phyloP scores from a whole-genome alignment of 1,140 invertebrate species.

The Hydropsyche tenuis region DNA sequence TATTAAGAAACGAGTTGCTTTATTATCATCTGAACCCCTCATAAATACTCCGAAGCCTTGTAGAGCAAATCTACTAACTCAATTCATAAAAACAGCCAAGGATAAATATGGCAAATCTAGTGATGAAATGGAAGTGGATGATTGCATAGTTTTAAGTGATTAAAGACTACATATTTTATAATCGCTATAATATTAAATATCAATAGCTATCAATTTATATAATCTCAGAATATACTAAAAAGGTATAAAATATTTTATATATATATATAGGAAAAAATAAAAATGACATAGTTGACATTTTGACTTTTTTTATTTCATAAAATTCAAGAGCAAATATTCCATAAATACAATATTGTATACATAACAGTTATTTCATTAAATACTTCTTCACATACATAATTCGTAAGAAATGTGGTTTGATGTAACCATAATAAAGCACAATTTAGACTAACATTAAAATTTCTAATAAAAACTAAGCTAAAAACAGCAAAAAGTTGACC shows the following conservation, averaged over 20 bases:
- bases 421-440: constrained; percentile 46
- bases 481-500: constrained; percentile 46
- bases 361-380: constrained; percentile 44
- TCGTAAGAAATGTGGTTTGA: constrained; percentile 44
- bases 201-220: background rate
- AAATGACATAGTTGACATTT: constrained; percentile 2
- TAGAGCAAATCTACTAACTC: constrained; percentile 62
- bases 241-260: background rate
- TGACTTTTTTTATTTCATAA: constrained; percentile 42
- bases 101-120: background rate
- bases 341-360: constrained; percentile 46
- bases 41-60: constrained; percentile 50
- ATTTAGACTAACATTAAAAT: constrained; percentile 48
- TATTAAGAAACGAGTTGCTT: constrained; percentile 37
- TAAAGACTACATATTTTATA: constrained; percentile 24
- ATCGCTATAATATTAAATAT: background rate
- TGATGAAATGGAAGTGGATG: constrained; percentile 29
- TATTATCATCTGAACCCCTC: constrained; percentile 53
- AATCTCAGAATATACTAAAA: background rate
- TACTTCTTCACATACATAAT: constrained; percentile 40
- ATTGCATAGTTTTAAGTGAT: constrained; percentile 47
- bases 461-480: constrained; percentile 46
- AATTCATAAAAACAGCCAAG: constrained; percentile 61
- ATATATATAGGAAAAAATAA: constrained; percentile 8
- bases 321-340: constrained; percentile 47